Base-by-base conservation (phyloP, 2,113 vertebrate species). In the Podarcis cretensis region DNA sequence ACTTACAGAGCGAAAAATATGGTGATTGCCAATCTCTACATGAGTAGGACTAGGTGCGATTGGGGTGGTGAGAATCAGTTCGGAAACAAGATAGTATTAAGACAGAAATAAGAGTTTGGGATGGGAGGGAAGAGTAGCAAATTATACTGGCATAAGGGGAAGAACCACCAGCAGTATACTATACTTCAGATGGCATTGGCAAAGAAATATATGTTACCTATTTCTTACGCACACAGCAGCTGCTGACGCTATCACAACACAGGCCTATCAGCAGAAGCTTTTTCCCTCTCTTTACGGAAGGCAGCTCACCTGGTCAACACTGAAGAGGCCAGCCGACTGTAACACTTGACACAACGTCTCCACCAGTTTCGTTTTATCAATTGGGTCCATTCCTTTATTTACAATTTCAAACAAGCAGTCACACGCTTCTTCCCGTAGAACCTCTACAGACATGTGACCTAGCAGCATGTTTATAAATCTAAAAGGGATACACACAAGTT, bases 301-400 rank as follows among this genome's bases (percentile, higher is more conserved):
- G 37, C 87, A 65, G 97, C 97, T 91, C 79, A 99, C 99, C 98
- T 98, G 98, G 81, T 99, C 98, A 92, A 99, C 97, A 93, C 97
- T 98, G 97, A 99, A 99, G 97, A 99, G 99, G 0, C 99, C 99
- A 6, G 98, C 98, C 85, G 98, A 97, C 96, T 98, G 98, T 91
- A 99, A 97, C 1, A 99, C 98, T 91, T 96, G 98, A 96, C 98
- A 98, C 89, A 99, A 97, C 81, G 98, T 99, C 95, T 99, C 98
- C 93, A 99, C 98, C 95, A 99, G 96, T 92, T 99, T 99, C 95
- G 98, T 99, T 96, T 99, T 99, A 91, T 99, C 99, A 88, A 97
- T 96, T 20, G 99, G 99, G 93, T 99, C 99, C 99, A 99, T 99
- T 85, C 99, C 99, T 93, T 99, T 99, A 97, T 99, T 99, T 95